A percentile compares a stretch with the other conserved stretches of the same genome.
Evolutionary conservation across 2,797 vertebrate species (phyloP).

Genomic region (Varecia variegata): DNA sequence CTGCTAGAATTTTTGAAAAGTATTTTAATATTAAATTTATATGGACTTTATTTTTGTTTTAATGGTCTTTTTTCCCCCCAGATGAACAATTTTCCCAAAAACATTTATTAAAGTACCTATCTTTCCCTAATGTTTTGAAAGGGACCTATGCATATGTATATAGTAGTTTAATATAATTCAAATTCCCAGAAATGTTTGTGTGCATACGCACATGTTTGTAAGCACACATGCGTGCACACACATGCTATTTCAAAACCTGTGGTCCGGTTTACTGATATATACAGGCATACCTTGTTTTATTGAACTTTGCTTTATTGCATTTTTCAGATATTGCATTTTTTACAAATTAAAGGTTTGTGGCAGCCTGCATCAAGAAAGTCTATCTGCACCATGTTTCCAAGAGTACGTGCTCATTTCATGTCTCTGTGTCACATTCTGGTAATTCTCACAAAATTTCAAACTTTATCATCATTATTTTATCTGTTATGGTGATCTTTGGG

Average conservation of each 20-base stretch:
- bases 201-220: too few species aligned
- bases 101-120: background rate
- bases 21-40: constrained; percentile 18
- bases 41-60: background rate
- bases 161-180: background rate
- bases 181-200: background rate
- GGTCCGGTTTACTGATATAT: background rate
- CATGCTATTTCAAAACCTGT: background rate
- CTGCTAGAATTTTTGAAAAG: background rate
- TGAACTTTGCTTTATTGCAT: background rate
- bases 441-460: background rate
- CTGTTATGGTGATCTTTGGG: background rate
- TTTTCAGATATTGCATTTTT: background rate
- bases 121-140: constrained; percentile 8
- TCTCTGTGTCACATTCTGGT: background rate
- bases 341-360: background rate
- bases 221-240: background rate
- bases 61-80: background rate
- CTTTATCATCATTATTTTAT: background rate
- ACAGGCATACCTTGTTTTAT: background rate
- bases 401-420: background rate
- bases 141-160: background rate
- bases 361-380: background rate
- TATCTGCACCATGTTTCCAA: background rate
- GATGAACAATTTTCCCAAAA: constrained; percentile 29